Evolutionary conservation across 2,113 vertebrate genomes (phyloP).

Genomic region (Sander vitreus): DNA sequence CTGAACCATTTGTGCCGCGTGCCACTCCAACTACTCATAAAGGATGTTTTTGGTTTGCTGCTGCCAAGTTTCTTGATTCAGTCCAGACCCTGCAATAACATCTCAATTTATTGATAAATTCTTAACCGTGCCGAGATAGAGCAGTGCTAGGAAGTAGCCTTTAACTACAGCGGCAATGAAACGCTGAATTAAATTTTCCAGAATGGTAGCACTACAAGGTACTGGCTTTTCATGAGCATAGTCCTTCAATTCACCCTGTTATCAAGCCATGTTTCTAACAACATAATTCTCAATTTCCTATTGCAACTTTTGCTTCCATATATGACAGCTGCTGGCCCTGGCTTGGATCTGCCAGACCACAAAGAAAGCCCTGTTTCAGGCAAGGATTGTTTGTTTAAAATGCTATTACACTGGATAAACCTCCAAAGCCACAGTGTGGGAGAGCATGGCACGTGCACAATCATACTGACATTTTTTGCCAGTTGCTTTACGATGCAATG

Average conservation of each 20-base stretch:
- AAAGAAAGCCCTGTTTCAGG: constrained; percentile 62
- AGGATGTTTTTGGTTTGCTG: constrained; percentile 60
- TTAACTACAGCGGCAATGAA: constrained; percentile 38
- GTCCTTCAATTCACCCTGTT: constrained; percentile 31
- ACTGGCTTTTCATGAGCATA: not conserved
- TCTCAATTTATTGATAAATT: constrained; percentile 58
- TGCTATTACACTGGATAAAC: constrained; percentile 67
- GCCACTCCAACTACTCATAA: constrained; percentile 61
- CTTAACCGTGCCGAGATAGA: constrained; percentile 11
- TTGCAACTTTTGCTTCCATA: constrained; percentile 53
- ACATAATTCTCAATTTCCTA: constrained; percentile 74
- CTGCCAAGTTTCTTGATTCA: constrained; percentile 66
- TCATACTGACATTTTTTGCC: constrained; percentile 21
- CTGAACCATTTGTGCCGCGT: constrained; percentile 60
- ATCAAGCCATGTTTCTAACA: constrained; percentile 53
- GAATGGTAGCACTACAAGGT: not conserved
- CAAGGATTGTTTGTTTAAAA: constrained; percentile 72
- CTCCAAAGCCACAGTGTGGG: constrained; percentile 58
- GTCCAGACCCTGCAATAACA: constrained; percentile 48
- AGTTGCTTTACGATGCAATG: constrained; percentile 17
- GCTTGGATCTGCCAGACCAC: constrained; percentile 63
- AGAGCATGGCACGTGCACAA: constrained; percentile 32
- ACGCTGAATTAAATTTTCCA: constrained; percentile 12
- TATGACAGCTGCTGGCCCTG: constrained; percentile 69
- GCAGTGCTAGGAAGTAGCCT: constrained; percentile 16